Evolutionary conservation across 2,888 invertebrate genomes (phyloP).

Genomic region (Tetramorium bicarinatum): DNA sequence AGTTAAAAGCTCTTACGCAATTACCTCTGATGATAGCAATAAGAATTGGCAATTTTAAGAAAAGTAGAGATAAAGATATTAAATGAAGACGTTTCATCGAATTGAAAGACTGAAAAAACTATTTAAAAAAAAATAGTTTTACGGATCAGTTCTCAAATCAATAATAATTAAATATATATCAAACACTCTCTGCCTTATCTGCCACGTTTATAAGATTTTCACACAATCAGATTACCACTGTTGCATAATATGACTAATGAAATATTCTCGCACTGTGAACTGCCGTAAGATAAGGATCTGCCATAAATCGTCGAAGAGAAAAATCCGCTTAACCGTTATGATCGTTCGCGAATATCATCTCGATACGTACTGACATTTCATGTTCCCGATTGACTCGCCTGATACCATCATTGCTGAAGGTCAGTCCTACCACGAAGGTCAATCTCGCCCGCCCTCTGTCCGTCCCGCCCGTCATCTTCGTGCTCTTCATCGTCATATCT

Average conservation of each 20-base stretch:
- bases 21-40: not conserved
- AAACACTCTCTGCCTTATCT: not conserved
- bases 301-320: conserved; percentile 48
- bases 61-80: not conserved
- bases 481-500: conserved; percentile 53
- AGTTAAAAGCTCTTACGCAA: not conserved
- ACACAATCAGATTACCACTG: conserved; percentile 23
- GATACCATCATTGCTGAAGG: conserved; percentile 61
- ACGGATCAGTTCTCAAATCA: not conserved
- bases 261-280: conserved; percentile 43
- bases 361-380: conserved; percentile 60
- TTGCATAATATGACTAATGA: conserved; percentile 54
- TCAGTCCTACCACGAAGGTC: conserved; percentile 63
- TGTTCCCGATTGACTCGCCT: conserved; percentile 54
- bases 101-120: not conserved
- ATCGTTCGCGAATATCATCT: conserved; percentile 53
- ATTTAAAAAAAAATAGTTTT: not conserved
- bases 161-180: not conserved
- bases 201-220: not conserved
- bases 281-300: conserved; percentile 40
- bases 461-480: conserved; percentile 50
- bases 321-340: conserved; percentile 61
- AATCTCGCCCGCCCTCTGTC: conserved; percentile 58
- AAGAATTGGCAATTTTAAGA: not conserved
- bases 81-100: not conserved